phyloP scores from a whole-genome alignment of 2,888 invertebrate species.

The Dioctria rufipes region DNA sequence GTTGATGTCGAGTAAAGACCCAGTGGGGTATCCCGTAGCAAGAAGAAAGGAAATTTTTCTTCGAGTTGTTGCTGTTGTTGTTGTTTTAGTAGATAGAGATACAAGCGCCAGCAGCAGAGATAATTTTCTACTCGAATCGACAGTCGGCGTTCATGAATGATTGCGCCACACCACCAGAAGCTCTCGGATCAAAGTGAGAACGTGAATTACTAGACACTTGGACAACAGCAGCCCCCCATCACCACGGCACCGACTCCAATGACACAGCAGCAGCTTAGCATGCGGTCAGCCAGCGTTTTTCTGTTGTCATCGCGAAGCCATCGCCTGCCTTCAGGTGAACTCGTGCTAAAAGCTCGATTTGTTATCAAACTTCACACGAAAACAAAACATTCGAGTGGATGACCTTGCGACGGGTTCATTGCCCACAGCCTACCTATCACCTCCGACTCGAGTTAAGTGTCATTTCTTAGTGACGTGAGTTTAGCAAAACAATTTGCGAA shows the following conservation, averaged over 20 bases:
- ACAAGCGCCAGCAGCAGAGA: not conserved
- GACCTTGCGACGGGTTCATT: too few species aligned
- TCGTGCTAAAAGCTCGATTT: too few species aligned
- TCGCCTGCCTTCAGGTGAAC: too few species aligned
- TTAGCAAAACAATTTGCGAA: too few species aligned
- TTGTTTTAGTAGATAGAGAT: not conserved
- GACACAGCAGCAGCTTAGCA: not conserved
- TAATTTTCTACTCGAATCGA: not conserved
- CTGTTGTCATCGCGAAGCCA: not conserved
- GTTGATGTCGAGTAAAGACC: not conserved
- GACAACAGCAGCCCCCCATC: not conserved
- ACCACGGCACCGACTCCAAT: too few species aligned
- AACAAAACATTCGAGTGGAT: too few species aligned
- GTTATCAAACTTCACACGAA: too few species aligned
- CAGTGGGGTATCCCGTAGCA: not conserved
- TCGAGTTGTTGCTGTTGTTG: not conserved
- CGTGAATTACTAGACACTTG: constrained; percentile 1
- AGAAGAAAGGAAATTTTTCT: constrained; percentile 23
- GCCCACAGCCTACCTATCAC: too few species aligned
- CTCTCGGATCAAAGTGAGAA: not conserved
- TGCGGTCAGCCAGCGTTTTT: not conserved
- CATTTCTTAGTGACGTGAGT: too few species aligned
- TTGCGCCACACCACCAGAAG: not conserved
- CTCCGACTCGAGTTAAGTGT: too few species aligned
- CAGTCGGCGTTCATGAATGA: constrained; percentile 6